Conservation (phyloP, 2,888 invertebrate genomes). For the Tetheella fluctuosa region DNA sequence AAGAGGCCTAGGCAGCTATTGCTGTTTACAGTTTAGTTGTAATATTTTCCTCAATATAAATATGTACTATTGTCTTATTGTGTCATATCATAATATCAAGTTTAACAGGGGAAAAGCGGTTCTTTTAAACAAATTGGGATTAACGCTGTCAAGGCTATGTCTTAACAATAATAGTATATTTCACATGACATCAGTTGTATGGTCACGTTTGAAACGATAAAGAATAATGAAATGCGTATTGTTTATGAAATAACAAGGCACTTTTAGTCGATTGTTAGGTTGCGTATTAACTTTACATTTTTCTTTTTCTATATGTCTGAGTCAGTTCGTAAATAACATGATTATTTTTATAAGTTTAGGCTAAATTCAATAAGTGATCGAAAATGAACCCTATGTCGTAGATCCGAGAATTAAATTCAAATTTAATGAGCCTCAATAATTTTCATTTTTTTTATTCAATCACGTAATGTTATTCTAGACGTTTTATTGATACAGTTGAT, state of each 20-base stretch:
- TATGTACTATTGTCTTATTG: background rate
- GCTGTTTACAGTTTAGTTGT: background rate
- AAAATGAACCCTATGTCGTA: no score
- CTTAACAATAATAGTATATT: background rate
- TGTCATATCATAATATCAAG: background rate
- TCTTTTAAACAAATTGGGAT: background rate
- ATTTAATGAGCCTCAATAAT: no score
- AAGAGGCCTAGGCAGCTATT: background rate
- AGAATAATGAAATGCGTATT: constrained; percentile 5
- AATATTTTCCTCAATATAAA: background rate
- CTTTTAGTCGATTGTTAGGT: background rate
- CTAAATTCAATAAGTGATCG: no score
- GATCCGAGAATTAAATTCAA: no score
- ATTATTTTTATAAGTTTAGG: no score
- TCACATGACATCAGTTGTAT: background rate
- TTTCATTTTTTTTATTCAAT: no score
- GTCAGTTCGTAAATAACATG: background rate
- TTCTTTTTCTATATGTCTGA: background rate
- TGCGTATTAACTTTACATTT: background rate
- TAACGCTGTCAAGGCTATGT: background rate
- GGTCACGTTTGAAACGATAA: constrained; percentile 5
- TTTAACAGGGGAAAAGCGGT: background rate
- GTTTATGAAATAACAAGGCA: background rate
- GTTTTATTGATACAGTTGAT: no score
- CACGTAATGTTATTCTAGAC: no score